Evolutionary conservation across 2,888 invertebrate species (phyloP), one percentile per base, ranked within the genome.

Genomic region (Microctonus hyperodae): DNA sequence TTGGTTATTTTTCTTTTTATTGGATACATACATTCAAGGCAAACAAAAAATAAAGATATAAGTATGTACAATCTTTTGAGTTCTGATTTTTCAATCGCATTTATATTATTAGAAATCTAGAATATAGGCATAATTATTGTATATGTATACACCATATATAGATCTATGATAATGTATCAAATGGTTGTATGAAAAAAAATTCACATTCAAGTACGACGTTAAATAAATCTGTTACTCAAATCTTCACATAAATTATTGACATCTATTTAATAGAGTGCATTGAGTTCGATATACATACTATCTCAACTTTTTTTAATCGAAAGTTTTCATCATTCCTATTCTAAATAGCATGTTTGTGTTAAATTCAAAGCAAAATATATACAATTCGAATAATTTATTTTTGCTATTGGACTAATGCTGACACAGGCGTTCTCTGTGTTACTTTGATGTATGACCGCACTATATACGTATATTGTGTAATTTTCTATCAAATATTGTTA

Each of bases 101-200:
- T 4, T 37, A 13, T 37, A n/a, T 13, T n/a, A 37, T n/a, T 4
- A 37, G 13, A n/a, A n/a, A n/a, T n/a, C n/a, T n/a, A n/a, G n/a
- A n/a, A n/a, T n/a, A 13, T 13, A 11, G 13, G 37, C 13, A 37
- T 11, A 37, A 35, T 37, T n/a, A 37, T 37, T 37, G 37, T 6
- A n/a, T 11, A 13, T 37, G 13, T 37, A n/a, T 37, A 28, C 28
- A 28, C 3, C 7, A 28, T 28, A 28, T 28, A 28, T 28, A 7
- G 28, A 44, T n/a, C 7, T 16, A 16, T 20, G 9, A 55, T 60
- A 60, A 50, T 60, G 50, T 50, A 60, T 60, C 20, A 48, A 48
- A 10, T 20, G 48, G 44, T 48, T 31, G 28, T 60, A 50, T 44
- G 16, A 37, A 22, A 50, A n/a, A n/a, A 33, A 60, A 20, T 28